Conservation (phyloP, 2,797 vertebrate species). For the Hippoglossus hippoglossus region DNA sequence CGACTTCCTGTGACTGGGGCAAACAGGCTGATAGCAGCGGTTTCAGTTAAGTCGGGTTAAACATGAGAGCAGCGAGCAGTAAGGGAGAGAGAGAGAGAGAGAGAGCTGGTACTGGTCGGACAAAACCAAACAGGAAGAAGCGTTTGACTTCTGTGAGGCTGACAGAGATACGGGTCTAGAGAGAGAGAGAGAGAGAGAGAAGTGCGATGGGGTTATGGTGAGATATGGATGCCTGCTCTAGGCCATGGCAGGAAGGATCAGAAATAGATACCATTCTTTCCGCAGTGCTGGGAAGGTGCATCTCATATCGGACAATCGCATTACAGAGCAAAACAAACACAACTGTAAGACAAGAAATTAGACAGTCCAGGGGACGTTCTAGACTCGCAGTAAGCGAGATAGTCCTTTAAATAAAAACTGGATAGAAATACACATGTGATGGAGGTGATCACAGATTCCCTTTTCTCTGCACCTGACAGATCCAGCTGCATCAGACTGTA, state of each 20-base stretch:
- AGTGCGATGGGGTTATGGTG: conserved; percentile 60
- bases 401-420: conserved; percentile 27
- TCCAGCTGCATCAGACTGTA: conserved; percentile 27
- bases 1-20: conserved; percentile 70
- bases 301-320: conserved; percentile 64
- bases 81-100: conserved; percentile 28
- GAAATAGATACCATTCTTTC: conserved; percentile 76
- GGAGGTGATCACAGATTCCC: conserved; percentile 37
- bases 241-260: conserved; percentile 76
- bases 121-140: conserved; percentile 77
- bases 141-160: conserved; percentile 59
- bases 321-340: conserved; percentile 59
- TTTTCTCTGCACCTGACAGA: conserved; percentile 49
- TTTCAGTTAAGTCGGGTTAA: conserved; percentile 72
- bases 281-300: conserved; percentile 73
- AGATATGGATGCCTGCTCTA: conserved; percentile 68
- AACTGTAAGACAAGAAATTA: conserved; percentile 61
- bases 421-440: conserved; percentile 34
- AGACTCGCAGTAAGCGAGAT: conserved; percentile 22
- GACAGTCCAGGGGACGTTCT: conserved; percentile 22
- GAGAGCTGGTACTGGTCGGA: conserved; percentile 57
- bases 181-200: conserved; percentile 36
- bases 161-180: conserved; percentile 71
- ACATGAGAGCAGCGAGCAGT: conserved; percentile 49
- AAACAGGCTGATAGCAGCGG: conserved; percentile 50